These are phyloP conservation scores for Morpho helenor DNA, from an alignment of 2,888 invertebrate species.

Conservation along the genomic window DNA sequence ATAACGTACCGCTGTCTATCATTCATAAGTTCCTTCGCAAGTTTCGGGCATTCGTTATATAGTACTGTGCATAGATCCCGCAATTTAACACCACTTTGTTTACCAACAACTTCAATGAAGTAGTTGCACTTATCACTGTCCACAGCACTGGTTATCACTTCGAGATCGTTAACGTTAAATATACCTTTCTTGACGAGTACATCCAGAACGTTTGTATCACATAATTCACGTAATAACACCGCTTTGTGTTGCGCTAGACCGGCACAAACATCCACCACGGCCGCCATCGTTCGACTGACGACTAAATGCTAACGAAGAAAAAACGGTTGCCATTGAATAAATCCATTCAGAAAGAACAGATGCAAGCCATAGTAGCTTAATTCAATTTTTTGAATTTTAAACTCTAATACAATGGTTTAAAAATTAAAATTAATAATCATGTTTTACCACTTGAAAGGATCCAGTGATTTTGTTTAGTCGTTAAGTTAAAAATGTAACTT, in stretches of 20 bases:
- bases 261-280: conserved; percentile 77
- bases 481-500: conserved; percentile 8
- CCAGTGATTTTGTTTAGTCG: conserved; percentile 14
- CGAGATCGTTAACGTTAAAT: conserved; percentile 80
- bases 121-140: conserved; percentile 78
- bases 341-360: conserved; percentile 42
- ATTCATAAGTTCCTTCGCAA: conserved; percentile 81
- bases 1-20: conserved; percentile 75
- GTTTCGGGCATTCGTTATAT: conserved; percentile 81
- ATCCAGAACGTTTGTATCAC: conserved; percentile 81
- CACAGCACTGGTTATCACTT: conserved; percentile 67
- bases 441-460: conserved; percentile 17
- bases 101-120: conserved; percentile 81
- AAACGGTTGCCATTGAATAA: conserved; percentile 35
- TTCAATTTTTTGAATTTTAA: neutral
- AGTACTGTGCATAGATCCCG: conserved; percentile 81
- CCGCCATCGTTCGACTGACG: conserved; percentile 72
- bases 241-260: conserved; percentile 81
- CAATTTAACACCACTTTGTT: conserved; percentile 80
- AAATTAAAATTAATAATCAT: conserved; percentile 1
- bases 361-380: conserved; percentile 28
- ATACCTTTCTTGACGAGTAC: conserved; percentile 83
- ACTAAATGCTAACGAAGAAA: conserved; percentile 28
- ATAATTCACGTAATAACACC: conserved; percentile 80
- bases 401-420: neutral